Evolutionary conservation across 2,113 vertebrate species (phyloP), one percentile per base, ranked within the genome.

Genomic region (Erythrocebus patas): DNA sequence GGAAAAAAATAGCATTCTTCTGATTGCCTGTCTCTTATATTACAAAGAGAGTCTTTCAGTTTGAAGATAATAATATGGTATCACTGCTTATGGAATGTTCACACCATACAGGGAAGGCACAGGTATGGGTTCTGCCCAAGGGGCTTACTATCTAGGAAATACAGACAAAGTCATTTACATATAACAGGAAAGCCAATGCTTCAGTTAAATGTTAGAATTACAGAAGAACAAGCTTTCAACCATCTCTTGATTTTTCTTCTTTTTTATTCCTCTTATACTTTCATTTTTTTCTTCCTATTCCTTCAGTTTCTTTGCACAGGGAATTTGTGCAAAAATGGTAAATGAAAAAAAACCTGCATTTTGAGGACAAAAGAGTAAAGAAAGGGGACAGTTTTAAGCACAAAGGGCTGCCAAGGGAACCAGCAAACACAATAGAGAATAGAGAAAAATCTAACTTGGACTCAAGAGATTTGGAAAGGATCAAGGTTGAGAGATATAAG

Each of bases 31-130:
- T 30, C 2, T 95, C 72, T 91, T 20, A 17, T 25, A 76, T 75
- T 97, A n/a, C 57, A 95, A 96, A 98, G 88, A 92, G 13, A 86
- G 76, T n/a, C 45, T 73, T 95, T 64, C 57, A 61, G 59, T 79
- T 45, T 86, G 68, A 94, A 87, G 35, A 48, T 43, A 14, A 68
- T 96, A 86, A 50, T n/a, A 72, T 35, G 16, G 12, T 14, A 43
- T 93, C 18, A 2, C 32, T 83, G 16, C 17, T 86, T 87, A 16
- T 9, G 25, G 17, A 78, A 91, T 68, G 16, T 8, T 79, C 61
- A 87, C 27, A 32, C n/a, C 32, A 27, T 30, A n/a, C 52, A 79
- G 57, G 59, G 48, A 81, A 82, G 66, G n/a, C 64, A 91, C 83
- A 16, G 10, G 7, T 17, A 48, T 35, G 61, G n/a, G 50, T 80